A percentile compares a stretch with the other conserved stretches of the same genome.
Evolutionary conservation across 1,140 invertebrate genomes (phyloP).

Genomic region (Geopemphigus sp.): DNA sequence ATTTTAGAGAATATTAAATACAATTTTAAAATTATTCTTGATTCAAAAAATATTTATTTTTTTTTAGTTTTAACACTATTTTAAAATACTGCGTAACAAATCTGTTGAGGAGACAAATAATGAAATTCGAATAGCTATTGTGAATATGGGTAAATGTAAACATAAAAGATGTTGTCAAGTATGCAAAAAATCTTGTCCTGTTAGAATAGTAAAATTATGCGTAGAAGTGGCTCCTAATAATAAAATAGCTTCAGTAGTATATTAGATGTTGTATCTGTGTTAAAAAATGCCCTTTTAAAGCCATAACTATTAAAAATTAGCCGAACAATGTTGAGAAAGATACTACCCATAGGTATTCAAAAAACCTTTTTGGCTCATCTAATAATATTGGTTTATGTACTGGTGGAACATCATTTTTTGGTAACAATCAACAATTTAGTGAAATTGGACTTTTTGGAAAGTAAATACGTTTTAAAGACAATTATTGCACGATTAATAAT

Average conservation of each 20-base stretch:
- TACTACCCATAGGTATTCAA: constrained; percentile 98
- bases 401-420: no score
- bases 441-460: no score
- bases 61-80: background rate
- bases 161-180: constrained; percentile 98
- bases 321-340: constrained; percentile 98
- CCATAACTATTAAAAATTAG: constrained; percentile 97
- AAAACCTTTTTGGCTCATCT: no score
- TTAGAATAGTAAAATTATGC: constrained; percentile 97
- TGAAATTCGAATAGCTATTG: constrained; percentile 95
- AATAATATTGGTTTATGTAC: no score
- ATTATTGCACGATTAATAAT: no score
- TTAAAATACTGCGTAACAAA: constrained; percentile 51
- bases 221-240: constrained; percentile 97
- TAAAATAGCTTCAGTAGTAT: constrained; percentile 95
- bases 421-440: no score
- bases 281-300: constrained; percentile 99
- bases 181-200: constrained; percentile 98
- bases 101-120: constrained; percentile 81
- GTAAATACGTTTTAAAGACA: no score
- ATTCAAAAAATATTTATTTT: background rate
- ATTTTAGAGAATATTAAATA: background rate
- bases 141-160: constrained; percentile 97
- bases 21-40: background rate
- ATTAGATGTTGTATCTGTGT: constrained; percentile 93